Base-by-base conservation (phyloP, 2,888 invertebrate species). In the Thelaira solivaga region DNA sequence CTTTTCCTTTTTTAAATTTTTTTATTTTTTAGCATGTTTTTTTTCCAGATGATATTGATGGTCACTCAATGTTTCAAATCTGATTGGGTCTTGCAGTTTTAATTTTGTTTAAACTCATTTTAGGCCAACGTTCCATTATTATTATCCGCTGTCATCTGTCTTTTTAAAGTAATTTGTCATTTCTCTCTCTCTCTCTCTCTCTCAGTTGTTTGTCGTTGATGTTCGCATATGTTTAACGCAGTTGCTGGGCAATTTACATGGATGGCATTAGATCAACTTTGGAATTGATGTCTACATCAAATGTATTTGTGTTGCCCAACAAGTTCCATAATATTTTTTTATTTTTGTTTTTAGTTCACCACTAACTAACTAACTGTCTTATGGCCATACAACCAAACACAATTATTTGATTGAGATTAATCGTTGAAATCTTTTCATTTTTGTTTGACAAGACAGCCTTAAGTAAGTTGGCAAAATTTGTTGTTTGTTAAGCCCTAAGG, bases 371-470 rank as follows among this genome's bases (percentile, higher is more conserved):
- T 34, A 34, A 10, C 39, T 49, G n/a, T 49, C 18, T 61, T 64
- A 36, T 36, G 51, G 39, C n/a, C n/a, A 22, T 36, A 47, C 55
- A 39, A 53, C 31, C 51, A 13, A 49, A 65, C 67, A 55, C 73
- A 45, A 53, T 59, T 72, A 80, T 80, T 79, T 86, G 86, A 86
- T 86, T 85, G 86, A 86, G 86, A 86, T 86, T 86, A 86, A 86
- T 86, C 84, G 86, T 61, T 71, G 39, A 72, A 73, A 68, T 57
- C 24, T 41, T 8, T 24, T 2, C 41, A 22, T 61, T 61, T n/a
- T 31, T 11, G 8, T 85, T 84, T 86, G 85, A 86, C 85, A 85
- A 13, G 83, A 82, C 81, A 71, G 62, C 62, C 80, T 77, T 45
- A 59, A 61, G 53, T 39, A 34, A 61, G 76, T 68, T 81, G 82